These are phyloP conservation scores for Phania funesta DNA, from an alignment of 2,888 invertebrate genomes.

Conservation along the genomic window DNA sequence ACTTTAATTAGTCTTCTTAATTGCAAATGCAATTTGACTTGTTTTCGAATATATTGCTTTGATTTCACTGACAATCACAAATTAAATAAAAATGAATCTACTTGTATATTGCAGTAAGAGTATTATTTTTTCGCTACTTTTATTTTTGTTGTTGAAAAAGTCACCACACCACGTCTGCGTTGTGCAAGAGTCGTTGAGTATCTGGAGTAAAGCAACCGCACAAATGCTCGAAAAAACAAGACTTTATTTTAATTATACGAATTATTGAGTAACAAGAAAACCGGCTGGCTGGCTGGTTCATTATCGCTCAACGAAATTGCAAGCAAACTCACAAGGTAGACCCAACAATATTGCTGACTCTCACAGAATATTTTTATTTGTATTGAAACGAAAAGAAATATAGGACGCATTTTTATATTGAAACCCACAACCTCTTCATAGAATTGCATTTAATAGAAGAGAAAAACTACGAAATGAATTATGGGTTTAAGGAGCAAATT, in stretches of 20 bases:
- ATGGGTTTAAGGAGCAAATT: too few species aligned
- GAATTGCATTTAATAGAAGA: too few species aligned
- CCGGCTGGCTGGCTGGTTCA: conserved; percentile 26
- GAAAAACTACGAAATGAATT: too few species aligned
- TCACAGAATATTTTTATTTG: conserved; percentile 3
- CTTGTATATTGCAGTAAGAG: not conserved
- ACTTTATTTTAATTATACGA: conserved; percentile 11
- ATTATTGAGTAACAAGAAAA: conserved; percentile 56
- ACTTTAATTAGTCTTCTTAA: not conserved
- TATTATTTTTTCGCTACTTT: conserved; percentile 8
- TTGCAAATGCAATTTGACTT: conserved; percentile 15
- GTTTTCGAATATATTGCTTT: not conserved
- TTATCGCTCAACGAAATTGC: conserved; percentile 34
- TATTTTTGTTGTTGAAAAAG: not conserved
- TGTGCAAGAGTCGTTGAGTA: conserved; percentile 47
- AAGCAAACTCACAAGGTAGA: conserved; percentile 26
- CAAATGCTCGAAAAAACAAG: conserved; percentile 30
- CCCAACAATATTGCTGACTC: conserved; percentile 27
- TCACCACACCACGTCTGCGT: conserved; percentile 50
- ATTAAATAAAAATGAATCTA: not conserved
- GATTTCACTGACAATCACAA: conserved; percentile 26
- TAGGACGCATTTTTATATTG: too few species aligned
- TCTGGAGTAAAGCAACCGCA: conserved; percentile 43
- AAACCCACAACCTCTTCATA: too few species aligned
- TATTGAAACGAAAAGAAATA: not conserved